phyloP scores from a whole-genome alignment of 1,140 invertebrate species.

The Sinella curviseta region DNA sequence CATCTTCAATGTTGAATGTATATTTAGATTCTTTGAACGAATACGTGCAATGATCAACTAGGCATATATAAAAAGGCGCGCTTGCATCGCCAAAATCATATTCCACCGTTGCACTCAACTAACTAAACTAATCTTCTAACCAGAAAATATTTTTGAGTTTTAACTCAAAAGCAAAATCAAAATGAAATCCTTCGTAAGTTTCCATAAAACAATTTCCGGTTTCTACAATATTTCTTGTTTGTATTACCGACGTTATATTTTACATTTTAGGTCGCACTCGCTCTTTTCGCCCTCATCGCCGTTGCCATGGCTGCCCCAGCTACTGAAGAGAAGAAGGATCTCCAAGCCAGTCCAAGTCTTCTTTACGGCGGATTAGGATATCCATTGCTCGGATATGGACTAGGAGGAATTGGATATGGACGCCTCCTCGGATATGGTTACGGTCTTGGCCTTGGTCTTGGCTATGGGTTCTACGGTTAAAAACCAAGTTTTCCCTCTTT shows the following conservation, averaged over 20 bases:
- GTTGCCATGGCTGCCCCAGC: not conserved
- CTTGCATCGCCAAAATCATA: not conserved
- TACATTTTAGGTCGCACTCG: not conserved
- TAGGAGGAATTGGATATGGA: not conserved
- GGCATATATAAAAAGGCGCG: too few relatives aligned
- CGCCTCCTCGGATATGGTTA: not conserved
- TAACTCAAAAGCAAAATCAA: not conserved
- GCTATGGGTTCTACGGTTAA: not conserved
- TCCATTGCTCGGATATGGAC: not conserved
- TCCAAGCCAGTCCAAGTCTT: conserved; percentile 3
- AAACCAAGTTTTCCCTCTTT: not conserved
- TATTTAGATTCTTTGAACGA: too few relatives aligned
- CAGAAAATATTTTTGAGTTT: not conserved
- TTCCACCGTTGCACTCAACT: not conserved
- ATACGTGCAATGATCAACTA: too few relatives aligned
- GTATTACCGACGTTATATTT: not conserved
- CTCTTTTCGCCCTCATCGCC: conserved; percentile 15
- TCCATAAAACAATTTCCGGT: not conserved
- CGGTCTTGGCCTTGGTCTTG: not conserved
- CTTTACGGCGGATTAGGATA: not conserved
- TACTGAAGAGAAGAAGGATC: not conserved
- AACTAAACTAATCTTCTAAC: not conserved
- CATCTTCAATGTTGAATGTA: too few relatives aligned
- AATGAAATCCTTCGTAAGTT: conserved; percentile 15
- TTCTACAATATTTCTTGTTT: not conserved